Percentiles rank a stretch among this genome's conserved stretches.
These are phyloP conservation scores for Riptortus pedestris DNA, from an alignment of 1,140 invertebrate species.

Conservation along the genomic window DNA sequence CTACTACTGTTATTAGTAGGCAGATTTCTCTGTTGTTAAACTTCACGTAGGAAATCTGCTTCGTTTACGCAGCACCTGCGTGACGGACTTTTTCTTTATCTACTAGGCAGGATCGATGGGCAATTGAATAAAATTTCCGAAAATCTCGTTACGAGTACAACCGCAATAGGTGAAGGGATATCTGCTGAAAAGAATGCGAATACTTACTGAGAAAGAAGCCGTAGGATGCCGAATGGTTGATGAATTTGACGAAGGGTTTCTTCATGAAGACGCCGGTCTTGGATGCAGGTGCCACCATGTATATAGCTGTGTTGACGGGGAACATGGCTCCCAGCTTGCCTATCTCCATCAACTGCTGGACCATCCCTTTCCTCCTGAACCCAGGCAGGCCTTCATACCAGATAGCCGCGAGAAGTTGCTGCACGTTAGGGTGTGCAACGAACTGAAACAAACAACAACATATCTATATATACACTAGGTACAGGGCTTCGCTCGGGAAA, in stretches of 20 bases:
- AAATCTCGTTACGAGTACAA: no score
- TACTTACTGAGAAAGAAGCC: conserved; percentile 75
- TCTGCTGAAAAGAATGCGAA: no score
- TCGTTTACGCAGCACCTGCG: no score
- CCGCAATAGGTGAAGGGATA: no score
- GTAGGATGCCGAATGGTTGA: conserved; percentile 81
- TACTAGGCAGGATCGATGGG: no score
- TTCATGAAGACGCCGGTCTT: conserved; percentile 72
- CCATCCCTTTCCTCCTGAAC: conserved; percentile 65
- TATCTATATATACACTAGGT: no score
- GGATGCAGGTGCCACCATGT: conserved; percentile 73
- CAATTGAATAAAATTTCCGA: no score
- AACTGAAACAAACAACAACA: conserved; percentile 64
- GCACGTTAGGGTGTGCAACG: conserved; percentile 85
- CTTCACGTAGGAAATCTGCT: no score
- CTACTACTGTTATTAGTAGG: no score
- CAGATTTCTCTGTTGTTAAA: no score
- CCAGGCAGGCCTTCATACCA: conserved; percentile 88
- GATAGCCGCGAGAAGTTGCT: conserved; percentile 77
- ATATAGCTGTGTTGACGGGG: conserved; percentile 71
- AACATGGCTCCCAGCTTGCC: conserved; percentile 70
- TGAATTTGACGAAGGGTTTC: conserved; percentile 90
- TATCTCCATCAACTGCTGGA: conserved; percentile 66
- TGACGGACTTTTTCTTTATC: no score
- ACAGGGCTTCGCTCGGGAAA: no score